Evolutionary conservation across 1,140 invertebrate genomes (phyloP).

Genomic region (Sweltsa coloradensis): DNA sequence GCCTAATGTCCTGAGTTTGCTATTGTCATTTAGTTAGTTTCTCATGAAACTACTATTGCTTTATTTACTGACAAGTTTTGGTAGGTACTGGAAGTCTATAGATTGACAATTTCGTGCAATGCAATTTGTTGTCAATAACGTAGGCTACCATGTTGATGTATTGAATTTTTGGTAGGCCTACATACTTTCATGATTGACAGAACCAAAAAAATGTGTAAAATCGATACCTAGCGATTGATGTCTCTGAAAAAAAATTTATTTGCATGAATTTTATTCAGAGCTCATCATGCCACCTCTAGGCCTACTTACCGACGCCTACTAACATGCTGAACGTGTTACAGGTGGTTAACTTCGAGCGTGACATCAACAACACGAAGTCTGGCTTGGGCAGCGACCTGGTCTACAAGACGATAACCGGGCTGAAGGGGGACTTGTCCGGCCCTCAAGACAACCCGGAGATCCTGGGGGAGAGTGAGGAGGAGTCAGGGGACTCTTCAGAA

Average conservation of each 20-base stretch:
- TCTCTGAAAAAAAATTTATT: slow-evolving; percentile 6
- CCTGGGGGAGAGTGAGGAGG: slow-evolving; percentile 23
- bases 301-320: too few species aligned
- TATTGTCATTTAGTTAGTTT: too few species aligned
- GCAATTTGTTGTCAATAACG: too few species aligned
- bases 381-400: slow-evolving; percentile 59
- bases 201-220: too few species aligned
- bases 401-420: slow-evolving; percentile 59
- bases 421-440: slow-evolving; percentile 67
- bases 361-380: slow-evolving; percentile 66
- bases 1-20: too few species aligned
- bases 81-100: too few species aligned
- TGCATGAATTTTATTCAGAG: slow-evolving; percentile 4
- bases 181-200: too few species aligned
- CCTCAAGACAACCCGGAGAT: slow-evolving; percentile 38
- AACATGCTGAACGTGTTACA: slow-evolving; percentile 25
- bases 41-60: too few species aligned
- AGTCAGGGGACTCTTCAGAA: slow-evolving; percentile 29
- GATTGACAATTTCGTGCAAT: too few species aligned
- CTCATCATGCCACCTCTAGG: not conserved
- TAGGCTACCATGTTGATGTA: too few species aligned
- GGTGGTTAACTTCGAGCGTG: slow-evolving; percentile 83
- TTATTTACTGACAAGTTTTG: too few species aligned
- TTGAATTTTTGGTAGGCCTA: too few species aligned
- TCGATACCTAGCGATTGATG: not conserved